Base-by-base conservation (phyloP, 2,888 invertebrate species). In the Sinhomidia bicolor region DNA sequence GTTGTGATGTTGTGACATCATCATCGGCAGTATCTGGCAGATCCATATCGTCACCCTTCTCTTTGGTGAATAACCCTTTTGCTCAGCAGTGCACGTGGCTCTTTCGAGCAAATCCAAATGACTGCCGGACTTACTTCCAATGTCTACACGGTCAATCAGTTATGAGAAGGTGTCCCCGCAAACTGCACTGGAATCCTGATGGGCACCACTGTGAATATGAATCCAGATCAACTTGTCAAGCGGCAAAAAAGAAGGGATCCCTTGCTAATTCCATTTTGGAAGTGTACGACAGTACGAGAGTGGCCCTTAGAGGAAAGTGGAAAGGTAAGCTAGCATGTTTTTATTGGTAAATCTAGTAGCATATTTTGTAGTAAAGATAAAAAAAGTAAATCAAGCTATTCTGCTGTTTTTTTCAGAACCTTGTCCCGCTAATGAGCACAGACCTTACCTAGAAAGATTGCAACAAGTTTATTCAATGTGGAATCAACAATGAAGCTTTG, bases 121-220 rank as follows among this genome's bases (percentile, higher is more conserved):
- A 90, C 57, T 89, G 89, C 23, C 23, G 51, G 0, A 51, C 44
- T 29, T 90, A 89, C 41, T 88, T 79, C 29, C 79, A 82, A n/a
- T 90, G 90, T 57, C 41, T 79, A 0, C 51, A 71, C 41, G 89
- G 90, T 5, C 32, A 51, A 1, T 14, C 89, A 0, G 23, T 88
- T 0, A 7, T 85, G 0, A 41, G 51, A 17, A 62, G 71, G 6
- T 90, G 90, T 84, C 84, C 90, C 0, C 14, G 36, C 5, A 60
- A 78, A 3, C 82, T 90, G 2, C 76, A 79, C 65, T 91, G 91
- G 91, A 91, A 91, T 47, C 12, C 44, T 12, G 68, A 71, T 4
- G 68, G 82, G 6, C 65, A 47, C 12, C 80, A 26, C 20, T 91
- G 91, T 41, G 91, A 90, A 20, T 88, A 86, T 76, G 0, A 54